phyloP scores from a whole-genome alignment of 2,888 invertebrate species.

The Apamea monoglypha region DNA sequence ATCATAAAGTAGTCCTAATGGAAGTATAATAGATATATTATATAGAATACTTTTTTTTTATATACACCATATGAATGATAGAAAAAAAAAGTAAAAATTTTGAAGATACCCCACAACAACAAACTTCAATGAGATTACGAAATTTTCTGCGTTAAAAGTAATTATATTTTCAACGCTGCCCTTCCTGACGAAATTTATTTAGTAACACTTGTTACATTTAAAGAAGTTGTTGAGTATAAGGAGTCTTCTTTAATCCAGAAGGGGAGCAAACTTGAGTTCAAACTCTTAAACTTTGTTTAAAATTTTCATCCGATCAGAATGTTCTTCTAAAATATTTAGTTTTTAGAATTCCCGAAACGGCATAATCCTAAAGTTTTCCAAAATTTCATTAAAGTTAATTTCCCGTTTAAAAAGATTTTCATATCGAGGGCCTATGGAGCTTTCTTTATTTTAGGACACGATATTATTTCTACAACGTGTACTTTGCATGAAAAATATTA shows the following conservation, averaged over 20 bases:
- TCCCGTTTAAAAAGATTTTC: slow-evolving; percentile 30
- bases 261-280: slow-evolving; percentile 19
- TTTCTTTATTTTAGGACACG: neutral
- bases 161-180: neutral
- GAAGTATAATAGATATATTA: too few species aligned
- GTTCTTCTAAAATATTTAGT: slow-evolving; percentile 60
- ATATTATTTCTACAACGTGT: neutral
- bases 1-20: neutral
- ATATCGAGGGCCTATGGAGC: neutral
- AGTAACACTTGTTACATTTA: slow-evolving; percentile 10
- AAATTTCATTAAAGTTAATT: slow-evolving; percentile 44
- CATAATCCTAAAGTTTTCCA: slow-evolving; percentile 37
- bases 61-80: too few species aligned
- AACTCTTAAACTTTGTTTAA: slow-evolving; percentile 48
- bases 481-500: slow-evolving; percentile 9
- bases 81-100: too few species aligned
- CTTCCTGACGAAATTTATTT: neutral
- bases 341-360: slow-evolving; percentile 42
- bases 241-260: slow-evolving; percentile 26
- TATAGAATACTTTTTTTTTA: too few species aligned
- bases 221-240: slow-evolving; percentile 14
- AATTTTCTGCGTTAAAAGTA: neutral
- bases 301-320: slow-evolving; percentile 58
- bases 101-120: neutral
- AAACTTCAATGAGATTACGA: neutral